Base-by-base conservation (phyloP, 2,797 vertebrate species). In the Cynopterus sphinx region DNA sequence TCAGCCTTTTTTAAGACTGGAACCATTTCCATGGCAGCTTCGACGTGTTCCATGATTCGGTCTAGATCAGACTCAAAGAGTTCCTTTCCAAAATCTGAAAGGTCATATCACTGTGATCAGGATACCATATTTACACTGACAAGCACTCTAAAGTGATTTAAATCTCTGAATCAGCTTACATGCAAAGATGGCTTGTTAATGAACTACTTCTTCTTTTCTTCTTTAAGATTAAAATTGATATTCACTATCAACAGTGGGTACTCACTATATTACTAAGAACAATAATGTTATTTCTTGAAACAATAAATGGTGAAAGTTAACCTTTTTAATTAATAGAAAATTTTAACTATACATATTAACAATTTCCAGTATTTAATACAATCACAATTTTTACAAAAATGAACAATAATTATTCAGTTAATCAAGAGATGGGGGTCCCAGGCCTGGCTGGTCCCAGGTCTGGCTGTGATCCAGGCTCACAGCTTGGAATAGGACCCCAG, bases 61-160 rank as follows among this genome's bases (percentile, higher is more conserved):
- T 99, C 99, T n/a, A 99, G 98, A 97, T 99, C 99, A 0, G 99
- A 99, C 97, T 99, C 99, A 98, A 99, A 99, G 96, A 99, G 98
- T 96, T 99, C 99, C 98, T 99, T 99, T 63, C 99, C 99, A 88
- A 99, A 99, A 93, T 99, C 99, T 99, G 97, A 24, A 97, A 53
- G 97, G 96, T 97, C 22, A 97, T 61, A 59, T 65, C 17, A 82
- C 1, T 90, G 15, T 9, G 5, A 65, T 90, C 24, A 87, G 43
- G 33, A 71, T 49, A 21, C 3, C 31, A 36, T 26, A 21, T 28
- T 3, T 19, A 3, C 28, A 15, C 12, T 15, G 82, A 17, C n/a
- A 84, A 28, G 31, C 12, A 0, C 22, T 78, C 36, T 46, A 39
- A 63, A 51, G 63, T 16, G 9, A 63, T 12, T 51, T 41, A 79